Conservation (phyloP, 2,888 invertebrate species). For the Ommatoiulus sabulosus region DNA sequence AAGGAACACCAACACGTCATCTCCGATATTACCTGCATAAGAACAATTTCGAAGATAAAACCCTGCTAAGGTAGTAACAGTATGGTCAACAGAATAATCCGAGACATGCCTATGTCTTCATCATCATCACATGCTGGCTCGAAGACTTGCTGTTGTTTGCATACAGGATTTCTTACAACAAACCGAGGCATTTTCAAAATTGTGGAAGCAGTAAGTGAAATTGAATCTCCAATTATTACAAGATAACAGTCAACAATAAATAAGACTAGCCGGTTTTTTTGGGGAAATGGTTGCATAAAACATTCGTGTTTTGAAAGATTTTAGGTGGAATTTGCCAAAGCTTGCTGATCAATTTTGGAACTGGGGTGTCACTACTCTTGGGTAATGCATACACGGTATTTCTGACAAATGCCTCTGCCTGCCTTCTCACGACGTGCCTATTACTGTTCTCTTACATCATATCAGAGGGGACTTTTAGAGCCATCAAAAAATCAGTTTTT, state of each 20-base stretch:
- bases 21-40: background rate
- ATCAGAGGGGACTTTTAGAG: constrained; percentile 80
- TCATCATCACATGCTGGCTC: background rate
- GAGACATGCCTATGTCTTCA: constrained; percentile 51
- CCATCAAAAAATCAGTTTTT: constrained; percentile 84
- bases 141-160: constrained; percentile 79
- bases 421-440: constrained; percentile 81
- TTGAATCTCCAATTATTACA: background rate
- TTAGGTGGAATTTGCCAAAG: constrained; percentile 86
- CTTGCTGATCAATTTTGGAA: constrained; percentile 81
- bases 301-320: constrained; percentile 70
- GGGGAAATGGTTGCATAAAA: too few relatives aligned
- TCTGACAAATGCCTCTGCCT: constrained; percentile 83
- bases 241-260: background rate
- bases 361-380: constrained; percentile 78
- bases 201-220: constrained; percentile 78
- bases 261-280: too few relatives aligned
- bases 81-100: constrained; percentile 54
- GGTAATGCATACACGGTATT: constrained; percentile 85
- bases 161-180: constrained; percentile 80
- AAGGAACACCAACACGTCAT: background rate
- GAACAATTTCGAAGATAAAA: background rate
- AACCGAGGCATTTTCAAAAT: constrained; percentile 81
- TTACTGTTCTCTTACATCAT: constrained; percentile 82
- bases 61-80: background rate